phyloP scores from a whole-genome alignment of 2,888 invertebrate genomes.

The Conus canariensis region DNA sequence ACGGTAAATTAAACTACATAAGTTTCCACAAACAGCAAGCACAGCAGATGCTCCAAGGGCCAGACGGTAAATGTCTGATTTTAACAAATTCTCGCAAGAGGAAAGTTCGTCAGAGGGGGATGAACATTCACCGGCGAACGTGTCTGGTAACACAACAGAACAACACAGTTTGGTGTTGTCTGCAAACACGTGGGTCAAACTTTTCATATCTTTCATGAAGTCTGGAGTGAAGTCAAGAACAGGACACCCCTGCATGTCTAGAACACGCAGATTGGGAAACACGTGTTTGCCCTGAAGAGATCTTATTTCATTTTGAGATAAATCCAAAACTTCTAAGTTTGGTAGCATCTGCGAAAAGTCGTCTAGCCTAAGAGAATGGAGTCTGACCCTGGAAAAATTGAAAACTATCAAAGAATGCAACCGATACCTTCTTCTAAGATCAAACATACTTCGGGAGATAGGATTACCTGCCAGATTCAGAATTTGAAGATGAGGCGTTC shows the following conservation, averaged over 20 bases:
- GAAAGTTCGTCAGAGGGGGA: background rate
- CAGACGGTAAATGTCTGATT: background rate
- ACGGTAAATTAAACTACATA: background rate
- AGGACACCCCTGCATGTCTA: background rate
- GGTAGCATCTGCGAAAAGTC: background rate
- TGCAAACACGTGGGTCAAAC: background rate
- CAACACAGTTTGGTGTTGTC: background rate
- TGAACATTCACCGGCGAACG: background rate
- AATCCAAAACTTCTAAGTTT: background rate
- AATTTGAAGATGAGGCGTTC: too few relatives aligned
- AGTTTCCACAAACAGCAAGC: background rate
- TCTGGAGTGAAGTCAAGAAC: background rate
- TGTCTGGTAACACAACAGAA: background rate
- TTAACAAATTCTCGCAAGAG: background rate
- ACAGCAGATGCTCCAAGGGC: background rate
- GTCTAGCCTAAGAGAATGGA: background rate
- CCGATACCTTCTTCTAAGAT: too few relatives aligned
- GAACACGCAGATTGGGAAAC: background rate
- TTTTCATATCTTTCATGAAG: background rate
- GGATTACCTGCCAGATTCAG: too few relatives aligned
- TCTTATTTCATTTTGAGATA: background rate
- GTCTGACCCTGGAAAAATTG: background rate
- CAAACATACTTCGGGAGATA: too few relatives aligned
- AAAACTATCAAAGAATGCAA: background rate
- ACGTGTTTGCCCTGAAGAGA: background rate